Evolutionary conservation across 2,888 invertebrate species (phyloP), one percentile per base, ranked within the genome.

Genomic region (Caenorhabditis sp.): DNA sequence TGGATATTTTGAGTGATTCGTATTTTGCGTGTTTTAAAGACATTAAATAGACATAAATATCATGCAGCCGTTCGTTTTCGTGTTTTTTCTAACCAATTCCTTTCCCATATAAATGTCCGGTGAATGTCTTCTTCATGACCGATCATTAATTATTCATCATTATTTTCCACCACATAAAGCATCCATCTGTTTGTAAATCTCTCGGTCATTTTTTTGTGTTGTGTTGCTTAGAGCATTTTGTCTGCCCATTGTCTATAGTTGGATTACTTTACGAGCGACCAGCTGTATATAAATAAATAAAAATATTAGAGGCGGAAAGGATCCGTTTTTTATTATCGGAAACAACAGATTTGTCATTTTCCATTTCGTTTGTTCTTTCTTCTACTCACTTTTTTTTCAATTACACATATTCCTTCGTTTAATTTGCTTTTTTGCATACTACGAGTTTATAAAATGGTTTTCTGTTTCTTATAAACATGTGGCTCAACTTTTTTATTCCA

Each of bases 131-230:
- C 62, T 70, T 70, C 70, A 63, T 70, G 66, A 66, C 66, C 70
- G 59, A 27, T 66, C 70, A 56, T 70, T 70, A 70, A 70, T 70
- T 63, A 70, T 67, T 70, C 70, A 70, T 70, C 23, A 59, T 63
- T 62, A 65, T 70, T 54, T 65, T 50, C 20, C 20, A n/a, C 20
- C 17, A n/a, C 17, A 70, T 65, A 27, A 63, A 50, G 43, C 65
- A 70, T 67, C 63, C 66, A 66, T 66, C 66, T 65, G 59, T 65
- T 50, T 31, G 7, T 36, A 26, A n/a, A 14, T 57, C 52, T 61
- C 54, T 38, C 60, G 53, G 43, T 31, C 31, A 31, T 31, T 31
- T 31, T 31, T 31, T 31, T 31, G 31, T 59, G 59, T 7, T 14
- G 12, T 43, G 14, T 43, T 43, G 43, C 43, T 43, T 17, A 3